phyloP scores from a whole-genome alignment of 2,113 vertebrate species.

The Lampris megalopsis region DNA sequence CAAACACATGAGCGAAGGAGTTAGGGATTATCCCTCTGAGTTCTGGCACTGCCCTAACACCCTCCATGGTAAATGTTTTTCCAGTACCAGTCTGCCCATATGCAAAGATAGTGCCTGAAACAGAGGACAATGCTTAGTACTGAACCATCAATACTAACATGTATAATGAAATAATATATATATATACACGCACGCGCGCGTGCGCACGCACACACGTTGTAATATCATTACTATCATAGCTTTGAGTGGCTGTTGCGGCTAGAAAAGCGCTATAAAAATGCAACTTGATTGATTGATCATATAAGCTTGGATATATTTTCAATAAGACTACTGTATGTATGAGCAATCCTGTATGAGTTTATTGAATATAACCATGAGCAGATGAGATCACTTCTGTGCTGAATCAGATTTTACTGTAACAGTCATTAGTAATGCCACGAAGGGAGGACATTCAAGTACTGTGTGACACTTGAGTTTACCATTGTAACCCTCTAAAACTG shows the following conservation, averaged over 20 bases:
- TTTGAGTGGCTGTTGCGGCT: too few species aligned
- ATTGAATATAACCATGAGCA: too few species aligned
- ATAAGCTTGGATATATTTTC: too few species aligned
- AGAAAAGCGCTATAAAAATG: too few species aligned
- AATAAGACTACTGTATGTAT: neutral
- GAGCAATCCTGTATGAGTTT: too few species aligned
- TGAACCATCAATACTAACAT: neutral
- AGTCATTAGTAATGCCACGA: neutral
- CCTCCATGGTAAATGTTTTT: conserved; percentile 99
- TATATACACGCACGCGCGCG: neutral
- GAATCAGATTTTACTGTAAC: neutral
- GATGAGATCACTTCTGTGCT: neutral
- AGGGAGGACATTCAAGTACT: too few species aligned
- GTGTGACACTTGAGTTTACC: conserved; percentile 78
- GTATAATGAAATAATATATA: neutral
- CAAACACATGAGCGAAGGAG: conserved; percentile 98
- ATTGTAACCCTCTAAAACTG: conserved; percentile 97
- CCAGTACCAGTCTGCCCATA: conserved; percentile 99
- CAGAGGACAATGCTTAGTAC: conserved; percentile 19
- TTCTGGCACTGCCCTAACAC: conserved; percentile 95
- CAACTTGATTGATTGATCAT: too few species aligned
- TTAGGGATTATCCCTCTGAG: conserved; percentile 98
- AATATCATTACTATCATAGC: neutral
- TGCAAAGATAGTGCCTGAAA: conserved; percentile 96
- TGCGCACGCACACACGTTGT: neutral